phyloP scores from a whole-genome alignment of 2,888 invertebrate genomes.

The Drosophila parthenogenetica region DNA sequence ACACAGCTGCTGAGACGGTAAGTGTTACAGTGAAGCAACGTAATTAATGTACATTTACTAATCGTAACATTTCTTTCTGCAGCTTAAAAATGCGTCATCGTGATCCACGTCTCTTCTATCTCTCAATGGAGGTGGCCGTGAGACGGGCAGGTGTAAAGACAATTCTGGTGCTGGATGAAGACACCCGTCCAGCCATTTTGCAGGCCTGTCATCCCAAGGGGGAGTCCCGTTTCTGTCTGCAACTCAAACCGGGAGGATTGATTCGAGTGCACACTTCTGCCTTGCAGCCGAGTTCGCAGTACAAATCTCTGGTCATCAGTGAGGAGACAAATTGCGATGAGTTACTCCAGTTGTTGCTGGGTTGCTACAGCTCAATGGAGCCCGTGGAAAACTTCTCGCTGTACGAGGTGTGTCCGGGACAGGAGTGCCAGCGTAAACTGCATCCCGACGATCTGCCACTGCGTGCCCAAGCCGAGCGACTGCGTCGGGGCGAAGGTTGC shows the following conservation, averaged over 20 bases:
- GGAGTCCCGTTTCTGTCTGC: conserved; percentile 95
- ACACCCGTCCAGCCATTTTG: conserved; percentile 94
- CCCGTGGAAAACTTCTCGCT: conserved; percentile 94
- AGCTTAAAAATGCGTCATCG: conserved; percentile 93
- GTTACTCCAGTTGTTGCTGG: conserved; percentile 92
- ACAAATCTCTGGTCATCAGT: conserved; percentile 95
- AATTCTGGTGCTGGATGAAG: conserved; percentile 93
- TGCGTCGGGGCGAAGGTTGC: conserved; percentile 89
- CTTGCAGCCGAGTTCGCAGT: conserved; percentile 95
- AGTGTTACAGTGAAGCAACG: conserved; percentile 19
- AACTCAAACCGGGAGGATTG: conserved; percentile 95
- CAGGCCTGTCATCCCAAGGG: conserved; percentile 97
- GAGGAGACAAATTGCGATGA: conserved; percentile 96
- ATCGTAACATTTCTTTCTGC: background rate
- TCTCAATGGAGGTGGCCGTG: conserved; percentile 97
- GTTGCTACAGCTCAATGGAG: conserved; percentile 93
- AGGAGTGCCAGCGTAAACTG: conserved; percentile 94
- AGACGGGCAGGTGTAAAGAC: conserved; percentile 93
- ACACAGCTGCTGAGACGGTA: conserved; percentile 93
- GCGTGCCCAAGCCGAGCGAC: conserved; percentile 90
- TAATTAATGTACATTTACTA: background rate
- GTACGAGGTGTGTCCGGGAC: conserved; percentile 92
- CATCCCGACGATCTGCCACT: conserved; percentile 95
- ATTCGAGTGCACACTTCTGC: conserved; percentile 97
- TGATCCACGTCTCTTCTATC: conserved; percentile 95